Conservation (phyloP, 2,888 invertebrate species). For the Oscheius sp. region DNA sequence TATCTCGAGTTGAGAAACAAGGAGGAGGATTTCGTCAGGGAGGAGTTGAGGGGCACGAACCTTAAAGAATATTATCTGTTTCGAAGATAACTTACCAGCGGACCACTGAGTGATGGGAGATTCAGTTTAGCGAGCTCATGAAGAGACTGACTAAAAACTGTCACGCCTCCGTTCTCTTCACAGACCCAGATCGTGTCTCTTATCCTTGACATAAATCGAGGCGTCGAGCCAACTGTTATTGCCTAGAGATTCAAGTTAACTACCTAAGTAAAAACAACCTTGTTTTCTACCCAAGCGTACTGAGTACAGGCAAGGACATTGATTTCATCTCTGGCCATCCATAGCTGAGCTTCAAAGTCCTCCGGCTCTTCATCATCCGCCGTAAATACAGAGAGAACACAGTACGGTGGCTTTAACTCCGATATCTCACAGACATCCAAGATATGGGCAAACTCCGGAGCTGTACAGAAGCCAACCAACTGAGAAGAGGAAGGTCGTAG, state of each 20-base stretch:
- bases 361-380: conserved; percentile 46
- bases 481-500: conserved; percentile 92
- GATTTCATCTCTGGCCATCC: conserved; percentile 63
- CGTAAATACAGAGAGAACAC: conserved; percentile 36
- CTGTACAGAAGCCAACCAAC: conserved; percentile 77
- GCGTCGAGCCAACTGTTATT: not conserved
- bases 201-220: conserved; percentile 35
- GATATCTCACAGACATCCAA: conserved; percentile 82
- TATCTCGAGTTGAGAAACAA: conserved; percentile 41
- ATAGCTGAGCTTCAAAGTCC: conserved; percentile 51
- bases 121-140: conserved; percentile 41
- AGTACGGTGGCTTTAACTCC: conserved; percentile 37
- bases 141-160: conserved; percentile 40
- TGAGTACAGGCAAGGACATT: conserved; percentile 69
- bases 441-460: conserved; percentile 86
- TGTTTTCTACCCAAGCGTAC: conserved; percentile 70
- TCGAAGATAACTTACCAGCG: conserved; percentile 26
- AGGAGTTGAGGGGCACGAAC: conserved; percentile 46
- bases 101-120: conserved; percentile 42
- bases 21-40: conserved; percentile 36
- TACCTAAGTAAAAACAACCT: conserved; percentile 43
- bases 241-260: not conserved
- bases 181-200: conserved; percentile 48
- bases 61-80: conserved; percentile 16
- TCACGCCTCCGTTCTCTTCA: conserved; percentile 42